A percentile compares a stretch with the other conserved stretches of the same genome.
These are phyloP conservation scores for Lynx canadensis DNA, from an alignment of 2,113 vertebrate genomes.

Conservation along the genomic window DNA sequence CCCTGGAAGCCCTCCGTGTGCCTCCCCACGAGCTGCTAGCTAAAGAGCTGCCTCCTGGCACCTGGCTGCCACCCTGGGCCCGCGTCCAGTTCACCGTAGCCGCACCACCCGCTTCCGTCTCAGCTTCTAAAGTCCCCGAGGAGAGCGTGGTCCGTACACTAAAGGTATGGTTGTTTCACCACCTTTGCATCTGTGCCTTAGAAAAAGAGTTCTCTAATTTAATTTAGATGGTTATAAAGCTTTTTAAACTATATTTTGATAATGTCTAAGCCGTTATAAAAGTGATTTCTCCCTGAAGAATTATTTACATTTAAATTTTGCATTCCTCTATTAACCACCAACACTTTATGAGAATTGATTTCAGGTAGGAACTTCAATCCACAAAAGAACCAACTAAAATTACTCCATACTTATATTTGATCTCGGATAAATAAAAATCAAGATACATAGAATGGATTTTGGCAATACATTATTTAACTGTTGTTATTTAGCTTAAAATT, in stretches of 20 bases:
- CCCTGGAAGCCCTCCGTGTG: background rate
- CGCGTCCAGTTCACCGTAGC: rapidly evolving
- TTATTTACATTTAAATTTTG: slow-evolving; percentile 25
- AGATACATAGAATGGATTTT: background rate
- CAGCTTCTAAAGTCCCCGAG: background rate
- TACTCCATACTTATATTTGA: background rate
- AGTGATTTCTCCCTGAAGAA: background rate
- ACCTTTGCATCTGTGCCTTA: background rate
- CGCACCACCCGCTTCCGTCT: rapidly evolving
- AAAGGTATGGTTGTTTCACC: background rate
- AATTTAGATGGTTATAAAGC: background rate
- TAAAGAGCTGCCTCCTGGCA: background rate
- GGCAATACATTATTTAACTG: background rate
- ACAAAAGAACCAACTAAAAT: background rate
- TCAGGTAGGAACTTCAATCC: background rate
- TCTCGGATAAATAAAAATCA: background rate
- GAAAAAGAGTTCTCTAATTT: background rate
- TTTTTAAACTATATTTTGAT: slow-evolving; percentile 39
- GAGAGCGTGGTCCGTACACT: background rate
- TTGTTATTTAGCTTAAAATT: background rate
- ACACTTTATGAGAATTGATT: background rate
- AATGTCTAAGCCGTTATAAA: background rate
- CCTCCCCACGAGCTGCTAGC: background rate
- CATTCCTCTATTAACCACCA: background rate
- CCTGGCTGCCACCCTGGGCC: background rate